Conservation (phyloP, 2,888 invertebrate species). For the Drosophila hamatofila region DNA sequence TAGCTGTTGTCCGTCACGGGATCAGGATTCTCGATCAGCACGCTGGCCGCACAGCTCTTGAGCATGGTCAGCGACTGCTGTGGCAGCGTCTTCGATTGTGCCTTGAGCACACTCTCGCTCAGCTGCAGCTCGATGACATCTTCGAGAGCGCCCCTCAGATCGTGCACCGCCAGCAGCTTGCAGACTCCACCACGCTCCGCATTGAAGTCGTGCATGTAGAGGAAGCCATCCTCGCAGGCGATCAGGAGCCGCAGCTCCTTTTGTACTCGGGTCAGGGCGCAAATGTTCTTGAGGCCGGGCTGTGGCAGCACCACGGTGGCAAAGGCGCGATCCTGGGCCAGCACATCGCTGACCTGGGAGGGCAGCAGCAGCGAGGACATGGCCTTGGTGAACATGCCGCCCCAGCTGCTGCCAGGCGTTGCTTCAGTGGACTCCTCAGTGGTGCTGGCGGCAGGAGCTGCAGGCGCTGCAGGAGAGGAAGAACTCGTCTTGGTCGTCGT, state of each 20-base stretch:
- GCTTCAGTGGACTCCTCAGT: conserved; percentile 17
- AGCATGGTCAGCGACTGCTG: conserved; percentile 64
- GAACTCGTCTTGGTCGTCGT: conserved; percentile 2
- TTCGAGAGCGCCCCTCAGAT: conserved; percentile 83
- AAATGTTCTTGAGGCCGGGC: conserved; percentile 83
- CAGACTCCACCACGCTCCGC: conserved; percentile 83
- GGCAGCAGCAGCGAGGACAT: conserved; percentile 84
- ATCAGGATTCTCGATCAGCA: conserved; percentile 82
- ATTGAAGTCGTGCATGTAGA: conserved; percentile 85
- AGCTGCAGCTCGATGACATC: conserved; percentile 84
- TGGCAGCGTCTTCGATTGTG: conserved; percentile 48
- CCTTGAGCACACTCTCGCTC: conserved; percentile 73
- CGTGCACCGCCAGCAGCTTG: conserved; percentile 83
- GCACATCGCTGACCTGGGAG: conserved; percentile 84
- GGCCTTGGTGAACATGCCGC: conserved; percentile 84
- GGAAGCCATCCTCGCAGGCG: conserved; percentile 85
- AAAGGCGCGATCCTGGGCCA: conserved; percentile 85
- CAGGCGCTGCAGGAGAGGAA: too few species aligned
- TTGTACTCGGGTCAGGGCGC: conserved; percentile 83
- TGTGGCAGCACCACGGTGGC: conserved; percentile 84
- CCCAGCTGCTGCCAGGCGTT: conserved; percentile 72
- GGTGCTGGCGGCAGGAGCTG: neutral
- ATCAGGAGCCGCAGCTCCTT: conserved; percentile 83
- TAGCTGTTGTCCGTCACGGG: conserved; percentile 87
- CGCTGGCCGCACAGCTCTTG: conserved; percentile 74